Evolutionary conservation across 2,113 vertebrate genomes (phyloP).

Genomic region (Tympanuchus pallidicinctus): DNA sequence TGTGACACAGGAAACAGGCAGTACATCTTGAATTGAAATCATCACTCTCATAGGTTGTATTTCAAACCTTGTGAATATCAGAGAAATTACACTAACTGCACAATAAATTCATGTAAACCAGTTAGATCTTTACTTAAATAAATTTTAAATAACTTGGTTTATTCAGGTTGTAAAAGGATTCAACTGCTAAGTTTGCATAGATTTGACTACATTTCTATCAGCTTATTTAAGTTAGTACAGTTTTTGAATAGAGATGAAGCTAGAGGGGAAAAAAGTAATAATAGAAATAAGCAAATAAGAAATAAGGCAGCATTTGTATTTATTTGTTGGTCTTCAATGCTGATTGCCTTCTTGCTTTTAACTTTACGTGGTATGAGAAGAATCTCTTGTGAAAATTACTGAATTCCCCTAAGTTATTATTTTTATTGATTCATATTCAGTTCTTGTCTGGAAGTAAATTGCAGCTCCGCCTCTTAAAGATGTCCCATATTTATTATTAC

Average conservation of each 20-base stretch:
- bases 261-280: neutral
- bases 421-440: neutral
- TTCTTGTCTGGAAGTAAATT: neutral
- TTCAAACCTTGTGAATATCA: neutral
- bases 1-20: neutral
- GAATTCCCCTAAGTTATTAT: neutral
- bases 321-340: neutral
- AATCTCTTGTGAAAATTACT: neutral
- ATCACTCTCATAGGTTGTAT: neutral
- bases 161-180: neutral
- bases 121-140: neutral
- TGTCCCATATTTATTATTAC: neutral
- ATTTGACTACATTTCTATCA: neutral
- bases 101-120: neutral
- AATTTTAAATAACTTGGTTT: neutral
- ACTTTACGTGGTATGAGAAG: neutral
- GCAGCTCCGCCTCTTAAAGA: neutral
- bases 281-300: neutral
- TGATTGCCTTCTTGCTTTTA: neutral
- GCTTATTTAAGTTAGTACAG: neutral
- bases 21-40: neutral
- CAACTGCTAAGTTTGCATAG: neutral
- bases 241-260: neutral
- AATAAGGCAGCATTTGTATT: accelerated
- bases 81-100: neutral